Evolutionary conservation across 2,797 vertebrate species (phyloP).

Genomic region (Menidia menidia): DNA sequence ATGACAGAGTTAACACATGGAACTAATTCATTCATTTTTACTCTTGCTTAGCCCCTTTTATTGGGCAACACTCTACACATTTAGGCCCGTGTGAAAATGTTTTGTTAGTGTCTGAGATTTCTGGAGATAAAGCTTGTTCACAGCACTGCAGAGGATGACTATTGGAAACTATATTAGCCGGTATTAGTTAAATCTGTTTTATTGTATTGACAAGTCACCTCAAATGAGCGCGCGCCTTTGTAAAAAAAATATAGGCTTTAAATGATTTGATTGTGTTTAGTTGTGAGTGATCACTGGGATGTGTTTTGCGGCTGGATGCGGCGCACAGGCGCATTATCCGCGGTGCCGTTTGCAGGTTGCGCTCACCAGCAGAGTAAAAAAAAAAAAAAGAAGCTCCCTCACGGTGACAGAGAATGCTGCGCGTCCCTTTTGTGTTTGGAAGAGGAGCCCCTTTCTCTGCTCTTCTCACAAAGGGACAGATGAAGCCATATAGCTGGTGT

Average conservation of each 20-base stretch:
- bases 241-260: not conserved
- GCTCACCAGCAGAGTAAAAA: constrained; percentile 25
- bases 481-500: constrained; percentile 35
- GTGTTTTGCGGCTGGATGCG: not conserved
- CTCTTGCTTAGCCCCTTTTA: not conserved
- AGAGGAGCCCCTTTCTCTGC: constrained; percentile 34
- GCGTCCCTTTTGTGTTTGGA: constrained; percentile 47
- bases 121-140: not conserved
- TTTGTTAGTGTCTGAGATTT: not conserved
- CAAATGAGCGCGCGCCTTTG: not conserved
- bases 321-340: constrained; percentile 6
- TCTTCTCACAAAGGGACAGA: constrained; percentile 42
- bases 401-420: constrained; percentile 38
- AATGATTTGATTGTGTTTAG: not conserved
- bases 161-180: not conserved
- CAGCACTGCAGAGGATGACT: not conserved
- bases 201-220: not conserved
- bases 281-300: not conserved
- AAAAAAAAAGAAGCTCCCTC: not conserved
- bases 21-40: constrained; percentile 3
- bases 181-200: not conserved
- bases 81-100: not conserved
- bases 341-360: constrained; percentile 8
- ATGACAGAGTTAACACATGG: not conserved
- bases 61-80: not conserved